Evolutionary conservation across 1,140 invertebrate genomes (phyloP), one percentile per base, ranked within the genome.

Genomic region (Lepidurus apus): DNA sequence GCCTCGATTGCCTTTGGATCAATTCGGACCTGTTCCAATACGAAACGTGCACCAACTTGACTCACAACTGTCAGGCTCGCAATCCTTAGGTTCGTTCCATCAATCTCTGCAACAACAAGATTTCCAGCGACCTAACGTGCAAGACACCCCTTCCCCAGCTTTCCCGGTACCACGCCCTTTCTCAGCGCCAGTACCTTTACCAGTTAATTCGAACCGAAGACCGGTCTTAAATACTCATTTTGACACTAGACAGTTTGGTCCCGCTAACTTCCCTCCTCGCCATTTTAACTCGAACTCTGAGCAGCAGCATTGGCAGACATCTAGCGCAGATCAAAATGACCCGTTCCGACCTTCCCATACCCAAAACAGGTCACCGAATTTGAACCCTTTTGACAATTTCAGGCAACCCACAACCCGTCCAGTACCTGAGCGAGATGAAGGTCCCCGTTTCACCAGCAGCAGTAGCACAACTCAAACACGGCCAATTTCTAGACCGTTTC

Each of bases 231-330:
- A 65, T 21, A 65, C 53, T n/a, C 53, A 65, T 21, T 65, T 65
- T 65, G 53, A 65, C 53, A 65, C n/a, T 0, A 65, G 53, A 65
- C 53, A 65, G 53, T 65, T 65, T 65, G 53, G 53, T n/a, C 53
- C 53, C 17, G 17, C 53, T 17, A 9, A 65, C 53, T 65, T 65
- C 13, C 53, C 53, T n/a, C 53, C 53, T 65, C 53, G n/a, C 7
- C 17, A 65, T 21, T 65, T 65, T 7, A 65, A 65, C 13, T 7
- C 21, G 13, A 7, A 9, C 53, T 13, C 53, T 7, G 17, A 65
- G 21, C 17, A 7, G 17, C 17, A 21, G 53, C 53, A 13, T 13
- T 65, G 53, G 53, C 53, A 5, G 6, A 17, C 53, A 17, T 65
- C 53, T 65, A 9, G 8, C 21, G 53, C 21, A 13, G 13, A 17